Base-by-base conservation (phyloP, 2,888 invertebrate species). In the Spicauda simplicius region DNA sequence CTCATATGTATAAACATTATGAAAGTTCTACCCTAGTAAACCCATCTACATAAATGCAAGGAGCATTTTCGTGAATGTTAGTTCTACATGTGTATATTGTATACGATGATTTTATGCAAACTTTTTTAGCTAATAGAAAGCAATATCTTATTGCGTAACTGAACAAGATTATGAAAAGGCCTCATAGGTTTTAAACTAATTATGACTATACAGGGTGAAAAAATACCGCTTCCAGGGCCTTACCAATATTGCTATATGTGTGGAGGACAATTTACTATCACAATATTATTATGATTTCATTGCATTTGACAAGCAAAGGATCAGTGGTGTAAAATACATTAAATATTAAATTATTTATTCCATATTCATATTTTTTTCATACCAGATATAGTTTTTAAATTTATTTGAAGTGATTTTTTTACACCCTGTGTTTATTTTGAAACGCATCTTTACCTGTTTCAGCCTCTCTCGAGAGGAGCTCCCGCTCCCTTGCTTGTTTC, bases 401-500 rank as follows among this genome's bases (percentile, higher is more conserved):
- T 2, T 25, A 25, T 5, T 50, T n/a, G 18, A 10, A 50, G 50
- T 5, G 50, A 50, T 50, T 50, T 50, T 50, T 18, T 50, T 50
- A 50, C 50, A 50, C 50, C 50, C 50, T 50, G 50, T 48, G 48
- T 1, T 16, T 48, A 48, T 20, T 25, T 55, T 55, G 25, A 14
- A 33, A 55, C 16, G 10, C 8, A 55, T 30, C 25, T 50, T 50
- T 55, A 55, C 55, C 55, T 55, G 55, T 30, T 25, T 16, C 30
- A 55, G 30, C 55, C 55, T 30, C n/a, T 55, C 54, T 54, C 54
- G 25, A 20, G 54, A 54, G 54, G 54, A 54, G 54, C 54, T 54
- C 54, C n/a, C 54, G 54, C 54, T 54, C 54, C 54, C 25, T 54
- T 54, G 54, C 54, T 54, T 54, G 54, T 54, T 25, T n/a, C 54